phyloP scores from a whole-genome alignment of 1,140 invertebrate genomes.

The Philopotamus ludificatus region DNA sequence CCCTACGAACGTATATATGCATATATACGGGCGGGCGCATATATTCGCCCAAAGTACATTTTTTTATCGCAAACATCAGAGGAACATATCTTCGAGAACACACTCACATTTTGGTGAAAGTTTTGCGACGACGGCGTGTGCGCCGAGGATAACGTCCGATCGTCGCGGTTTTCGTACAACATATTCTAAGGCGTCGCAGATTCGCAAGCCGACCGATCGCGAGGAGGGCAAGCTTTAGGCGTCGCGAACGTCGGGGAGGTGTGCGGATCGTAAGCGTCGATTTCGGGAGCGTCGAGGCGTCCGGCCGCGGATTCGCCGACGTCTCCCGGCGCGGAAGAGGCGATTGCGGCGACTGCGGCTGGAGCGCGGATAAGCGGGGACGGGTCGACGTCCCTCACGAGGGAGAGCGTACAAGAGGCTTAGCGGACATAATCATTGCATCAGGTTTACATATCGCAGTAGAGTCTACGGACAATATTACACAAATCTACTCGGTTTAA shows the following conservation, averaged over 20 bases:
- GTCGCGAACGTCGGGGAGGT: conserved; percentile 21
- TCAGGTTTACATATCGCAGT: conserved; percentile 41
- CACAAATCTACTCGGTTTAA: conserved; percentile 35
- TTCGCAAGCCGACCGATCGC: conserved; percentile 13
- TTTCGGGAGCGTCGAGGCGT: conserved; percentile 8
- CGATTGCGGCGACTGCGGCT: neutral
- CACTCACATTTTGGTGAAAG: no score
- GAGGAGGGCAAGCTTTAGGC: conserved; percentile 20
- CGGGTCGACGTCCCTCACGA: no score
- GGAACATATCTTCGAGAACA: no score
- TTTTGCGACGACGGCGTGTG: no score
- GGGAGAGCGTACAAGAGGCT: conserved; percentile 23
- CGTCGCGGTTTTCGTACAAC: no score
- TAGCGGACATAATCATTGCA: conserved; percentile 38
- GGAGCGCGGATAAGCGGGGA: no score
- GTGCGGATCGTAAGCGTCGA: conserved; percentile 26
- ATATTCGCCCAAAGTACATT: no score
- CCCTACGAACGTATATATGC: no score
- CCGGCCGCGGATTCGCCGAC: neutral
- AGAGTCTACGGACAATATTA: conserved; percentile 36
- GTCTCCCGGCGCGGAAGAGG: neutral
- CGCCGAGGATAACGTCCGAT: no score
- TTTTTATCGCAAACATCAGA: no score
- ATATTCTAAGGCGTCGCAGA: no score
- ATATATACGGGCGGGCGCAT: no score